Base-by-base conservation (phyloP, 2,888 invertebrate species). In the Therioaphis trifolii region DNA sequence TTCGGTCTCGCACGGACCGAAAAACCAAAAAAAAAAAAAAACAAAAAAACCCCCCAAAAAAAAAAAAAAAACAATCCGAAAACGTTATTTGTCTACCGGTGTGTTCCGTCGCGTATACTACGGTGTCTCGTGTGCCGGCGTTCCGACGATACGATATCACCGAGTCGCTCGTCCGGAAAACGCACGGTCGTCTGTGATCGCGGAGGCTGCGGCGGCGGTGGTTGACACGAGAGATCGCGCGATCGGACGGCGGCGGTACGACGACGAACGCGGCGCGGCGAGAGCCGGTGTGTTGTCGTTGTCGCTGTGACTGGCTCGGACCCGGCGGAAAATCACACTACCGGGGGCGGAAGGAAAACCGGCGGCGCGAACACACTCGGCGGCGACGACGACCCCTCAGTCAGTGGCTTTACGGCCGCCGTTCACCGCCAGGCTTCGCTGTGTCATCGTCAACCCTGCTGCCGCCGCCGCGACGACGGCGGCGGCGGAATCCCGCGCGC, bases 341-440 rank as follows among this genome's bases (percentile, higher is more conserved):
- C 80, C 80, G 35, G 72, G 58, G 46, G 58, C n/a, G 61, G 52
- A 82, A 82, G 61, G 52, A 82, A 82, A 74, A 72, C 63, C 82
- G 52, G 35, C 71, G 35, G 35, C 35, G 55, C 68, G 68, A 69
- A 79, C 18, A n/a, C 18, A 40, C n/a, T 14, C 29, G 40, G 12
- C n/a, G 21, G 5, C 12, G n/a, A n/a, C n/a, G n/a, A n/a, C 71
- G 21, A 35, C 82, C 82, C 82, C 79, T 68, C 68, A 5, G 18
- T 43, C 78, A 3, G 68, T 3, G 43, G n/a, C n/a, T n/a, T n/a
- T n/a, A n/a, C 75, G 58, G 40, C 58, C 40, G 35, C 49, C 18
- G 35, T 35, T 43, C 76, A 52, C 82, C 82, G 52, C 82, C 82
- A 82, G 82, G 82, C 63, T 63, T 74, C 82, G 82, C 74, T 46